A percentile compares a stretch with the other conserved stretches of the same genome.
These are phyloP conservation scores for Rostratula benghalensis DNA, from an alignment of 2,113 vertebrate species.

Conservation along the genomic window DNA sequence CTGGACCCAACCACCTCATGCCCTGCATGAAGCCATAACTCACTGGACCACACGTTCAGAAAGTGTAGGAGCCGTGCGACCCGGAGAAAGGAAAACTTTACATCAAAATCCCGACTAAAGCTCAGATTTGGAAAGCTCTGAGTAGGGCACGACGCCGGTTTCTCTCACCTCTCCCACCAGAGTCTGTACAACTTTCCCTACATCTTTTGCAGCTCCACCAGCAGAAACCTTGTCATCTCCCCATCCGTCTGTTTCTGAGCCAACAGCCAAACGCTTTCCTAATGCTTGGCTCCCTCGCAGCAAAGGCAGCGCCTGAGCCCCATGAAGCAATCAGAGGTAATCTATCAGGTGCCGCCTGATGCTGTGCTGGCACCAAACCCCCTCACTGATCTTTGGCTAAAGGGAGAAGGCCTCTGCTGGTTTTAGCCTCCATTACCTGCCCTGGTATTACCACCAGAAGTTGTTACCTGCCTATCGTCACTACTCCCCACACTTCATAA, in stretches of 20 bases:
- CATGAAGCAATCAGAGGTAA: not conserved
- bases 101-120: not conserved
- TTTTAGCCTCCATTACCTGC: not conserved
- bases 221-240: not conserved
- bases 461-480: conserved; percentile 45
- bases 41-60: not conserved
- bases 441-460: conserved; percentile 47
- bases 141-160: not conserved
- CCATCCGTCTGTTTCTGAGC: not conserved
- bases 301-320: not conserved
- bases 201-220: not conserved
- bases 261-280: not conserved
- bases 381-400: not conserved
- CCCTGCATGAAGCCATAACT: not conserved
- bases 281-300: not conserved
- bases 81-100: not conserved
- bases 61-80: not conserved
- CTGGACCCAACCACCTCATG: not conserved
- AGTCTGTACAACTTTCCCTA: not conserved
- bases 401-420: not conserved
- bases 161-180: not conserved
- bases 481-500: conserved; percentile 15
- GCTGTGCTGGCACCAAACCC: not conserved
- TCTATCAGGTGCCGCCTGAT: not conserved
- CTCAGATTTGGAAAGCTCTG: not conserved